Evolutionary conservation across 2,888 invertebrate species (phyloP).

Genomic region (Tineola bisselliella): DNA sequence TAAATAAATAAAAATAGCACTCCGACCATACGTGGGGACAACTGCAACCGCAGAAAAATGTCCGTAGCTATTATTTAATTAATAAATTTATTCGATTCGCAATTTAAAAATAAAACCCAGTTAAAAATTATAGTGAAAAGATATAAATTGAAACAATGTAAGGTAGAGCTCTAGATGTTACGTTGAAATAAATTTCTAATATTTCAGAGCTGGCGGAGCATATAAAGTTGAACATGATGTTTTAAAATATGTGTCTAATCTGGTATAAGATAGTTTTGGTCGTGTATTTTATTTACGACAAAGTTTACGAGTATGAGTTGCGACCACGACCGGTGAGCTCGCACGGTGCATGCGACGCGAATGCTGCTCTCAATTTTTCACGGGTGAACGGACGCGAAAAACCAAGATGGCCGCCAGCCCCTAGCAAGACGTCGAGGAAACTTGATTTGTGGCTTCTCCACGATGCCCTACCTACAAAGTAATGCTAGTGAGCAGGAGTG

Average conservation of each 20-base stretch:
- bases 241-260: slow-evolving; percentile 8
- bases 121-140: background rate
- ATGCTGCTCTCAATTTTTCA: slow-evolving; percentile 19
- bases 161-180: background rate
- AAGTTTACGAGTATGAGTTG: slow-evolving; percentile 5
- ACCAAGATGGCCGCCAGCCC: slow-evolving; percentile 35
- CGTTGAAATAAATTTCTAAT: background rate
- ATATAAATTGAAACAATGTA: background rate
- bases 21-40: too few relatives aligned
- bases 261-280: slow-evolving; percentile 4
- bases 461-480: slow-evolving; percentile 23
- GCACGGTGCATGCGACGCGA: slow-evolving; percentile 11
- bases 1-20: too few relatives aligned
- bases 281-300: slow-evolving; percentile 5
- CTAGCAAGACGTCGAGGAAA: slow-evolving; percentile 27
- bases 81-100: too few relatives aligned
- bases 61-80: too few relatives aligned
- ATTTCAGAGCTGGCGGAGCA: background rate
- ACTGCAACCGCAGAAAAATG: too few relatives aligned
- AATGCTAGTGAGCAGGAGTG: slow-evolving; percentile 29
- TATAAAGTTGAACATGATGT: background rate
- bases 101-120: too few relatives aligned
- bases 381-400: slow-evolving; percentile 33
- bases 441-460: slow-evolving; percentile 43
- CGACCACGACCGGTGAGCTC: background rate